phyloP scores from a whole-genome alignment of 2,113 vertebrate species.

The Paedocypris sp. region DNA sequence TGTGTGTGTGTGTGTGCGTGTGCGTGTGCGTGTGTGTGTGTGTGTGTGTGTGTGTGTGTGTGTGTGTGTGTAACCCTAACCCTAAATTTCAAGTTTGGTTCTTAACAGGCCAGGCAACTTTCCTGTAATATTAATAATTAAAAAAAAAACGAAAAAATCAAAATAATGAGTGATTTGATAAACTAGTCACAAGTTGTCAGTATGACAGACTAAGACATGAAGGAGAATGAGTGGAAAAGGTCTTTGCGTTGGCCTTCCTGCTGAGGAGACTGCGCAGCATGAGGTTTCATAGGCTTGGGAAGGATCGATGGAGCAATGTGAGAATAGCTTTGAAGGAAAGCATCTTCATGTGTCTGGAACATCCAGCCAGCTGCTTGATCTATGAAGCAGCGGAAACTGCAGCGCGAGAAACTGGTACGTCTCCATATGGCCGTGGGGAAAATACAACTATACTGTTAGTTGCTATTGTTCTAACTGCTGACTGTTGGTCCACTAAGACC shows the following conservation, averaged over 20 bases:
- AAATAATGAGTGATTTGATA: background rate
- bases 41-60: too few relatives aligned
- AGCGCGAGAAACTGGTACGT: background rate
- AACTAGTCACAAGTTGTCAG: background rate
- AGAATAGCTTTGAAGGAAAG: constrained; percentile 32
- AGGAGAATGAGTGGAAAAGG: background rate
- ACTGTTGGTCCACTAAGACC: background rate
- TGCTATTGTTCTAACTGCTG: background rate
- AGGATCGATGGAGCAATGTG: constrained; percentile 35
- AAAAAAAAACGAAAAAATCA: too few relatives aligned
- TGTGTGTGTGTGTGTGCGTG: too few relatives aligned
- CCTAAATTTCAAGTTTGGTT: too few relatives aligned
- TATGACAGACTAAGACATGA: background rate
- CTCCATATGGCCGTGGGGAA: background rate
- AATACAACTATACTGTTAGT: background rate
- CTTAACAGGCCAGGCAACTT: too few relatives aligned
- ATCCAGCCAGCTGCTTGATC: constrained; percentile 19
- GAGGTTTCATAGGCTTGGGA: constrained; percentile 28
- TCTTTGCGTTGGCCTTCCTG: constrained; percentile 25
- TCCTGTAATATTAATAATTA: too few relatives aligned
- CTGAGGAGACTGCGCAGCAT: constrained; percentile 24
- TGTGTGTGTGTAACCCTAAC: too few relatives aligned
- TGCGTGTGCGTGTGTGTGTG: too few relatives aligned
- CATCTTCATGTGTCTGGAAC: constrained; percentile 2
- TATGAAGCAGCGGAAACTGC: background rate